These are phyloP conservation scores for Junco hyemalis DNA, from an alignment of 2,113 vertebrate species.

Conservation along the genomic window DNA sequence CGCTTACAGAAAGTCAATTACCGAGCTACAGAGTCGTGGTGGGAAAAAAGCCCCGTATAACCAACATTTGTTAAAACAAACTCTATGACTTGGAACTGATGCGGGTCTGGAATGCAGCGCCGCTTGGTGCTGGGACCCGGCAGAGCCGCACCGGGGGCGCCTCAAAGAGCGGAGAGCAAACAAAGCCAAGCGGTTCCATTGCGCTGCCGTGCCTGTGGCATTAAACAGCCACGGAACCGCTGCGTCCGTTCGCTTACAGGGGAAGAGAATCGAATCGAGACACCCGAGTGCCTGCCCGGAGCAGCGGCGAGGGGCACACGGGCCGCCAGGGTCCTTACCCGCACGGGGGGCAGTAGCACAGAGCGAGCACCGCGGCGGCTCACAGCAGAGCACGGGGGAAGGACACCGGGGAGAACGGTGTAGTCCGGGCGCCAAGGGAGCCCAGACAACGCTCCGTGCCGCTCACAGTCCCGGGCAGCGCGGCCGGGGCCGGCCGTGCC, in stretches of 20 bases:
- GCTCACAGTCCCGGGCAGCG: neutral
- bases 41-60: rapidly evolving
- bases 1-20: neutral
- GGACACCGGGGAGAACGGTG: neutral
- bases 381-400: neutral
- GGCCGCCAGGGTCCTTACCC: neutral
- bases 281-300: rapidly evolving
- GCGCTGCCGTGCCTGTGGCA: rapidly evolving
- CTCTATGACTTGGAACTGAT: rapidly evolving
- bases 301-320: neutral
- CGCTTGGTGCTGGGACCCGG: neutral
- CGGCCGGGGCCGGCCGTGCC: neutral
- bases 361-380: neutral
- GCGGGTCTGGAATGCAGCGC: neutral
- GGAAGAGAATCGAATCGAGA: neutral
- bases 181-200: rapidly evolving
- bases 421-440: neutral
- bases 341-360: rapidly evolving
- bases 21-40: neutral
- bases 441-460: neutral
- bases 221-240: rapidly evolving
- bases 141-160: neutral
- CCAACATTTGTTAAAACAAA: neutral
- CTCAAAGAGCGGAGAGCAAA: neutral
- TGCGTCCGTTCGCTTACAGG: rapidly evolving